Evolutionary conservation across 1,140 invertebrate species (phyloP), one percentile per base, ranked within the genome.

Genomic region (Phthorimaea operculella): DNA sequence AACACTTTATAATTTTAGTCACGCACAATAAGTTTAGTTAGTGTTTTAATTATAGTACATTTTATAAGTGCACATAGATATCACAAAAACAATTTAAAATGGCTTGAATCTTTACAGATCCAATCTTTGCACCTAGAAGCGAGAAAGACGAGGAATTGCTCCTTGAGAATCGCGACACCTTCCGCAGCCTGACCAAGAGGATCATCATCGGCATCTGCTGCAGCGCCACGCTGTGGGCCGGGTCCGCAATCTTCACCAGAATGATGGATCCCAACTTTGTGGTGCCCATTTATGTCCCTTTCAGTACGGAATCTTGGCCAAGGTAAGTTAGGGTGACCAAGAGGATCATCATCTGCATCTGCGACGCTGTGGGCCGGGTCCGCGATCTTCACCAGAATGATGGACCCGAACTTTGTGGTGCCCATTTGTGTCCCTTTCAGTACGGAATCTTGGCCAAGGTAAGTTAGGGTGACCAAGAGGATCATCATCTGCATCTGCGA

Each of bases 81-180:
- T 4, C 21, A 28, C 21, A 28, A 28, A 28, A 28, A 28, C 2
- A 4, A 6, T 28, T 28, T n/a, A n/a, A n/a, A n/a, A n/a, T n/a
- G n/a, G n/a, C n/a, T n/a, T n/a, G n/a, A n/a, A n/a, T n/a, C n/a
- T n/a, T 28, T n/a, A 56, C 45, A 65, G 59, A 58, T 52, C 57
- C 59, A 4, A 55, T 59, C 5, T 62, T 62, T 15, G 52, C 55
- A 1, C 49, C 57, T 18, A 58, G 48, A 7, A 44, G 18, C 12
- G 14, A 54, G 10, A 54, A 54, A 50, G 60, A 63, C 34, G 50
- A 57, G 50, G 44, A 57, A 21, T 21, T 57, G 12, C n/a, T 64
- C 0, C n/a, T 47, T 2, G 36, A 57, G 4, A 62, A 52, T 9
- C 10, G n/a, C 10, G 36, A 39, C n/a, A 12, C n/a, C 36, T 39